Evolutionary conservation across 2,113 vertebrate species (phyloP).

Genomic region (Lonchura striata): DNA sequence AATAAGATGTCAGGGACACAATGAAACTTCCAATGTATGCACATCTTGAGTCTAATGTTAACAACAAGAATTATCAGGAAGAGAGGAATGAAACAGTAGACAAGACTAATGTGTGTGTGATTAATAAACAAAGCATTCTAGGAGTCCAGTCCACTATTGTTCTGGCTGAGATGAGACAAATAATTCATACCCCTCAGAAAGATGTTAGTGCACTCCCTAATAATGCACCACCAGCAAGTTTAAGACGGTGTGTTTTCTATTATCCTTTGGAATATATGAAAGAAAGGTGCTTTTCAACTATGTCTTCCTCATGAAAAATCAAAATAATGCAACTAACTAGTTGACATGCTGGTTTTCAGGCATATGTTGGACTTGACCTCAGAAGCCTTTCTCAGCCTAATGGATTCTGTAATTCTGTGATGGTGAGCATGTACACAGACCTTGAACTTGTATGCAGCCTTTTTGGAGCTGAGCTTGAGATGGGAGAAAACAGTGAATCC

Average conservation of each 20-base stretch:
- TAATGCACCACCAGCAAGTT: neutral
- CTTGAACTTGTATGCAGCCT: neutral
- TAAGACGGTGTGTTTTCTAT: neutral
- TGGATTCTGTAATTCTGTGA: neutral
- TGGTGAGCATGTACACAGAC: neutral
- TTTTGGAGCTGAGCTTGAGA: neutral
- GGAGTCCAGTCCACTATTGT: neutral
- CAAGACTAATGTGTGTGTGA: neutral
- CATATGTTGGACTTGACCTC: neutral
- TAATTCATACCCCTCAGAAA: neutral
- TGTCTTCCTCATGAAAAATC: neutral
- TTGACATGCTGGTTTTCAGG: neutral
- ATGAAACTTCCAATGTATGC: neutral
- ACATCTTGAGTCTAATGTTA: neutral
- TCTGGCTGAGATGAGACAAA: neutral
- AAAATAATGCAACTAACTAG: neutral
- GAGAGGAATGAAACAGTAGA: neutral
- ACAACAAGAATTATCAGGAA: neutral
- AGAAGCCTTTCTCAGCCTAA: neutral
- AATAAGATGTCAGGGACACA: neutral
- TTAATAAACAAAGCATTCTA: neutral
- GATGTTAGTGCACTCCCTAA: neutral
- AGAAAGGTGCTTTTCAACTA: neutral
- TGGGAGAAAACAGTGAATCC: neutral
- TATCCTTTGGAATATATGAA: neutral